phyloP scores from a whole-genome alignment of 1,140 invertebrate species.

The Ceratitis capitata region DNA sequence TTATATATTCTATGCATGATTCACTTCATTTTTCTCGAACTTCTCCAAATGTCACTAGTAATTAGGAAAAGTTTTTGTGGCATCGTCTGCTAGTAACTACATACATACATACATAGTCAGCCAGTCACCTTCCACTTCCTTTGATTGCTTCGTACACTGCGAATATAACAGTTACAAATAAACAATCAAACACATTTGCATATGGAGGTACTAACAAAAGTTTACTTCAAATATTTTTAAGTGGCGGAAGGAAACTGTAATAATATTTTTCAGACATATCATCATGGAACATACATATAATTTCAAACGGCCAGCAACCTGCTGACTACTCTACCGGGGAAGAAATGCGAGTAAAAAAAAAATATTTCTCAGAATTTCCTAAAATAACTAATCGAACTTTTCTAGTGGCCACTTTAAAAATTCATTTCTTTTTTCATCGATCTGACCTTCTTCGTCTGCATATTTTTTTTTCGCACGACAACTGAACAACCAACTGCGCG shows the following conservation, averaged over 20 bases:
- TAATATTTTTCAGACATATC: too few relatives aligned
- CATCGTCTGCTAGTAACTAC: not conserved
- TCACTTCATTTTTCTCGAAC: constrained; percentile 34
- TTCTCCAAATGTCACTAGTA: constrained; percentile 30
- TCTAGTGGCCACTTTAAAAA: not conserved
- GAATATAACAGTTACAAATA: not conserved
- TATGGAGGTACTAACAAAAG: not conserved
- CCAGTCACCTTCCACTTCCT: not conserved
- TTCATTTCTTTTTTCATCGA: not conserved
- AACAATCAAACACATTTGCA: not conserved
- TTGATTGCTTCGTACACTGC: not conserved
- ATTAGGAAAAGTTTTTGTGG: constrained; percentile 33
- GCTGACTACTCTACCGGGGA: too few relatives aligned
- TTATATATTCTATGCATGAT: constrained; percentile 33
- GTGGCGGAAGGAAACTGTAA: too few relatives aligned
- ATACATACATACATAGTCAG: too few relatives aligned
- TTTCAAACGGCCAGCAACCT: too few relatives aligned
- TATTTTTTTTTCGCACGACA: not conserved
- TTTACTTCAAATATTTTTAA: not conserved
- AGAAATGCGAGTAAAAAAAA: too few relatives aligned
- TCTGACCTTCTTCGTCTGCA: not conserved
- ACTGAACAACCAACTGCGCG: not conserved
- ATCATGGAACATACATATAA: too few relatives aligned
- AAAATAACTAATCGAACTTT: not conserved
- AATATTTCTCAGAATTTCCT: not conserved